phyloP scores from a whole-genome alignment of 2,797 vertebrate genomes.

The Podargus strigoides region DNA sequence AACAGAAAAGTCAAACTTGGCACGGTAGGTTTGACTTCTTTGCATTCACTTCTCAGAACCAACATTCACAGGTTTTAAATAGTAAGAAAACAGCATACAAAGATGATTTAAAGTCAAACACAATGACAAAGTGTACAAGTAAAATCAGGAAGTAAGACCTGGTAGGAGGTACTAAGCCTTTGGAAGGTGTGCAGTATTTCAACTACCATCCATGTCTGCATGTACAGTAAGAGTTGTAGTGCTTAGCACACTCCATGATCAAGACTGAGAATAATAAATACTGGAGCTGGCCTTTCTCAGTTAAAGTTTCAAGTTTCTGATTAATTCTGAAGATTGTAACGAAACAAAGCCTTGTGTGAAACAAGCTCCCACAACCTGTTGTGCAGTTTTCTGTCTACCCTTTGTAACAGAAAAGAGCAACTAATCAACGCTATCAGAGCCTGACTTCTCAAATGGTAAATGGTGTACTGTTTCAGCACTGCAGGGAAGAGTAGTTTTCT shows the following conservation, averaged over 20 bases:
- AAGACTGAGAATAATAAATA: not conserved
- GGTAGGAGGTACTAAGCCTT: not conserved
- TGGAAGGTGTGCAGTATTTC: not conserved
- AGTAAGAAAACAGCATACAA: not conserved
- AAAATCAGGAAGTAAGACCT: not conserved
- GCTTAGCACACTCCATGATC: accelerated
- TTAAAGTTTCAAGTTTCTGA: conserved; percentile 46
- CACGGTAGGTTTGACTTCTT: not conserved
- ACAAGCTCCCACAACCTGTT: conserved; percentile 14
- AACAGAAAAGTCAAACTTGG: not conserved
- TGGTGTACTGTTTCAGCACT: not conserved
- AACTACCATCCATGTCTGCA: not conserved
- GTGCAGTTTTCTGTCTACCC: conserved; percentile 22
- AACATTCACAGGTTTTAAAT: not conserved
- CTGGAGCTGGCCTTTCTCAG: not conserved
- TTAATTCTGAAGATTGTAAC: conserved; percentile 32
- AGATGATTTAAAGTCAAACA: not conserved
- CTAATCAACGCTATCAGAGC: not conserved
- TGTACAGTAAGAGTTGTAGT: not conserved
- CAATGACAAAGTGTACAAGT: not conserved
- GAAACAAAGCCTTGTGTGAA: conserved; percentile 22
- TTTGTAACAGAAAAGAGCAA: conserved; percentile 11
- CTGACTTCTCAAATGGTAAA: not conserved
- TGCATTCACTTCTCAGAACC: not conserved
- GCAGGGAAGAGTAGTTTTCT: not conserved